Base-by-base conservation (phyloP, 2,888 invertebrate genomes). In the Anaspis maculata region DNA sequence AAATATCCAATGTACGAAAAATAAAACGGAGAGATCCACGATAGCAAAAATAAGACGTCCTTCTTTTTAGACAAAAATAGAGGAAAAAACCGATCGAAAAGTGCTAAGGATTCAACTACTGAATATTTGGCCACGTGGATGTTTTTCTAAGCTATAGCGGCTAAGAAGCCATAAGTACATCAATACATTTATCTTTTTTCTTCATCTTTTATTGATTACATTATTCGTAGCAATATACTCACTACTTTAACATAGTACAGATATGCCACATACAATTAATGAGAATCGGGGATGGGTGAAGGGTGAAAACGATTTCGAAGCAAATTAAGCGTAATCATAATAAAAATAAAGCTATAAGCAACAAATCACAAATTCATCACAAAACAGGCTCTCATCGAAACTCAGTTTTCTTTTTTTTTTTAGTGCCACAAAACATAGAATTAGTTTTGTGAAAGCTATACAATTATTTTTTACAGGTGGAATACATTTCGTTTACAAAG, bases 101-200 rank as follows among this genome's bases (percentile, higher is more conserved):
- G 42, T 42, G 45, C 45, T 49, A 43, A 50, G 37, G 38, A 48
- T n/a, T n/a, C 35, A 48, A 44, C 39, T 46, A 44, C 45, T 45
- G 44, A 52, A 52, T 46, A 55, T 61, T 61, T 61, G 64, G 61
- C 62, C 59, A 62, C 62, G 61, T 62, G 61, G 61, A 62, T 61
- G 44, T 52, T 46, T n/a, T 41, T 50, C 46, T 52, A 51, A 61
- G 56, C 63, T 64, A n/a, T n/a, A 63, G 46, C 51, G 57, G 62
- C 63, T 63, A 63, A 61, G 41, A 60, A 61, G 62, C 62, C 61
- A 53, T n/a, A n/a, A n/a, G n/a, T 56, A 65, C 64, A 64, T 56
- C 61, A 53, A 65, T 54, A 64, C 64, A 65, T 58, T 62, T 53
- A 62, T 50, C n/a, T n/a, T n/a, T n/a, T n/a, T n/a, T n/a, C n/a